phyloP scores from a whole-genome alignment of 2,113 vertebrate genomes.

The Ginglymostoma cirratum region DNA sequence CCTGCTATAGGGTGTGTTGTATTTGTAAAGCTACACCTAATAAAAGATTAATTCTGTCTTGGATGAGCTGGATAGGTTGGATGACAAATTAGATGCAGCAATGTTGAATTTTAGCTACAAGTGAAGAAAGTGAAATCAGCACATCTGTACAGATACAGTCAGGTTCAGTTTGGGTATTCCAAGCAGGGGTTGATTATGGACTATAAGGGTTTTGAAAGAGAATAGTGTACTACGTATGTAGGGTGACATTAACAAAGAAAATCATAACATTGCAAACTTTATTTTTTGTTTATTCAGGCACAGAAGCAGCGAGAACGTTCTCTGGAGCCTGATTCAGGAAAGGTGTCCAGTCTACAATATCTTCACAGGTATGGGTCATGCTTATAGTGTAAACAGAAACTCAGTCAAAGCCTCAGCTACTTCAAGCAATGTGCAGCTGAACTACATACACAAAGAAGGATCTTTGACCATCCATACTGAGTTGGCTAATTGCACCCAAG shows the following conservation, averaged over 20 bases:
- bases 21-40: background rate
- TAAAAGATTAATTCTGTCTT: background rate
- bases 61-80: background rate
- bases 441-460: background rate
- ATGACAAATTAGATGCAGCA: background rate
- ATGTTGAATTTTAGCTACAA: background rate
- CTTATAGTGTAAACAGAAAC: background rate
- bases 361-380: constrained; percentile 76
- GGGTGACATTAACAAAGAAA: background rate
- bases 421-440: background rate
- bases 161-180: background rate
- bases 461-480: background rate
- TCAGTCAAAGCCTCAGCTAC: background rate
- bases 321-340: constrained; percentile 73
- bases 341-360: constrained; percentile 89
- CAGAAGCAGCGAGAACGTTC: constrained; percentile 84
- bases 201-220: background rate
- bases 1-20: background rate
- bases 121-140: background rate
- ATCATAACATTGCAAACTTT: background rate
- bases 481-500: background rate
- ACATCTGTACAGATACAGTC: background rate
- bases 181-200: background rate
- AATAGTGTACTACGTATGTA: background rate
- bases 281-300: constrained; percentile 36